Conservation (phyloP, 53 echinoderm and acorn worm species). For the Echinometra lucunter region DNA sequence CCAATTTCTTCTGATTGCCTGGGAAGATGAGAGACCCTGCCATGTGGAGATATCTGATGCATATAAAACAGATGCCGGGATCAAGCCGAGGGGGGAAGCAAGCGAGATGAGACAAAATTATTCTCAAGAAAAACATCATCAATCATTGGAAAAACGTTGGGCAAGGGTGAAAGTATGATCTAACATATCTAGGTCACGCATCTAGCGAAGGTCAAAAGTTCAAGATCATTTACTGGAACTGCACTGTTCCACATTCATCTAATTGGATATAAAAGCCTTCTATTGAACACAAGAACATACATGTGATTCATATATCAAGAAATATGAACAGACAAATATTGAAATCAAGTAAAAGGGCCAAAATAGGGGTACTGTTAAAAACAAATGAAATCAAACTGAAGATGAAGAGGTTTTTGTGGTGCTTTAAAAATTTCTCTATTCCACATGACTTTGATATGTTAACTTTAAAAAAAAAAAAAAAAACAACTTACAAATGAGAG, state of each 20-base stretch:
- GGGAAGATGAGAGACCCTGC: slow-evolving; percentile 36
- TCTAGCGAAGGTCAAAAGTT: background rate
- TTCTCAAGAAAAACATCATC: slow-evolving; percentile 38
- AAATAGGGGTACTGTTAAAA: background rate
- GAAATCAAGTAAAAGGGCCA: background rate
- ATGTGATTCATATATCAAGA: background rate
- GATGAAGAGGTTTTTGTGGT: background rate
- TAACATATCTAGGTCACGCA: background rate
- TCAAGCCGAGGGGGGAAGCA: slow-evolving; percentile 39
- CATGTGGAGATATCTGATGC: slow-evolving; percentile 39
- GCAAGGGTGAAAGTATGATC: slow-evolving; percentile 21
- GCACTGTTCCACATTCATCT: background rate
- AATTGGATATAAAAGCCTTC: background rate
- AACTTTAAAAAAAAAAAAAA: background rate
- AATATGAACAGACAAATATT: background rate
- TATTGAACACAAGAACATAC: background rate
- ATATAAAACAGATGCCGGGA: slow-evolving; percentile 45
- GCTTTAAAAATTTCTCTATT: background rate
- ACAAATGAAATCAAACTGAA: background rate
- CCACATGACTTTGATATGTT: background rate
- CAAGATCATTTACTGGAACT: background rate
- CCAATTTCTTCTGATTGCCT: background rate
- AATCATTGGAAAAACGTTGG: slow-evolving; percentile 9
- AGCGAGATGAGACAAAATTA: slow-evolving; percentile 28
- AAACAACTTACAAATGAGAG: too few species aligned